phyloP scores from a whole-genome alignment of 2,888 invertebrate species.

The Chironomus tentans region DNA sequence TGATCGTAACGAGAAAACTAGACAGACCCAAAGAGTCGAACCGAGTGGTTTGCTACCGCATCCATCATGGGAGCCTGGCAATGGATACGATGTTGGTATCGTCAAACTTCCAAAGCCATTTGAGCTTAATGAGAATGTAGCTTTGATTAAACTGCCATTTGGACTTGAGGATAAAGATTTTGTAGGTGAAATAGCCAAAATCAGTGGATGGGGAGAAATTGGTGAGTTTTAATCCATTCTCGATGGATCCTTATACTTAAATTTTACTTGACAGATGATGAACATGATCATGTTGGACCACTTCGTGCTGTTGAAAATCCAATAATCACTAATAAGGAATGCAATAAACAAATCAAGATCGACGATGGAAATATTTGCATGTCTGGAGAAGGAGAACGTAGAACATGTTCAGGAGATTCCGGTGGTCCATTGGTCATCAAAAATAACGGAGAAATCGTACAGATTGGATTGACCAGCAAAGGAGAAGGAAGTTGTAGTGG shows the following conservation, averaged over 20 bases:
- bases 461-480: slow-evolving; percentile 40
- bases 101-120: not conserved
- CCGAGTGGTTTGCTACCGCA: not conserved
- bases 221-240: not conserved
- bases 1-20: not conserved
- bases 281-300: not conserved
- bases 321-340: not conserved
- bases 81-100: not conserved
- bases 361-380: not conserved
- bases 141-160: not conserved
- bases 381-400: not conserved
- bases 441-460: slow-evolving; percentile 31
- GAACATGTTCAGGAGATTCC: not conserved
- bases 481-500: slow-evolving; percentile 27
- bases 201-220: not conserved
- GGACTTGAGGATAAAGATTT: not conserved
- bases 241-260: not conserved
- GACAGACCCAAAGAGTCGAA: not conserved
- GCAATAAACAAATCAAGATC: not conserved
- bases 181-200: not conserved
- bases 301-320: not conserved
- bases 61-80: not conserved
- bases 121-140: not conserved
- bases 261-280: not conserved
- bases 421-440: slow-evolving; percentile 38